phyloP scores from a whole-genome alignment of 37 sponge, comb jelly and placozoan species.

The Chondrilla cf. caribensis region DNA sequence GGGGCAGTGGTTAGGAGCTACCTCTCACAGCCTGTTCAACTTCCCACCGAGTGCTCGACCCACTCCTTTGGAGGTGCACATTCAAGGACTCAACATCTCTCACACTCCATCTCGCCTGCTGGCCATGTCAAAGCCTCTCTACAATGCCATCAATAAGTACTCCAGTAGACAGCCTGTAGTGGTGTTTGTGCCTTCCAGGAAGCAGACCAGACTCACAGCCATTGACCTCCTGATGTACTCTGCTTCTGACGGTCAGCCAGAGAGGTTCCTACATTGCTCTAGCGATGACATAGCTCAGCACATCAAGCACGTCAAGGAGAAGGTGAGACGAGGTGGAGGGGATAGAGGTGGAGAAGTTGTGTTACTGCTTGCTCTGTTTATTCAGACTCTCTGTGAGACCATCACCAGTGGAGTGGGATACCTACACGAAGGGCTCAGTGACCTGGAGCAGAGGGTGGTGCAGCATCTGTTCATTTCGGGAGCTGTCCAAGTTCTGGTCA shows the following conservation, averaged over 20 bases:
- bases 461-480: constrained; percentile 89
- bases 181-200: constrained; percentile 96
- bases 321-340: constrained; percentile 33
- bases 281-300: constrained; percentile 74
- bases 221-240: constrained; percentile 92
- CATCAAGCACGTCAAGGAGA: constrained; percentile 86
- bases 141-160: constrained; percentile 86
- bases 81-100: constrained; percentile 89
- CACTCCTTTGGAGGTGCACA: constrained; percentile 95
- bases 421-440: constrained; percentile 94
- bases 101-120: constrained; percentile 96
- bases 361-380: not conserved
- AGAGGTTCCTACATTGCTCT: constrained; percentile 93
- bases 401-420: constrained; percentile 91
- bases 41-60: constrained; percentile 97
- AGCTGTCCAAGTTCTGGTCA: constrained; percentile 88
- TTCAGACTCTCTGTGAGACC: constrained; percentile 92
- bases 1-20: constrained; percentile 94
- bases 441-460: constrained; percentile 80
- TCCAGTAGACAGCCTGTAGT: constrained; percentile 88
- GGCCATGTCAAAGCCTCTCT: constrained; percentile 95
- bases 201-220: constrained; percentile 94
- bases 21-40: constrained; percentile 81
- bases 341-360: not conserved
- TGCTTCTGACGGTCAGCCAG: constrained; percentile 86